These are phyloP conservation scores for Lamprologus sp. DNA, from an alignment of 2,113 vertebrate genomes.

Conservation along the genomic window DNA sequence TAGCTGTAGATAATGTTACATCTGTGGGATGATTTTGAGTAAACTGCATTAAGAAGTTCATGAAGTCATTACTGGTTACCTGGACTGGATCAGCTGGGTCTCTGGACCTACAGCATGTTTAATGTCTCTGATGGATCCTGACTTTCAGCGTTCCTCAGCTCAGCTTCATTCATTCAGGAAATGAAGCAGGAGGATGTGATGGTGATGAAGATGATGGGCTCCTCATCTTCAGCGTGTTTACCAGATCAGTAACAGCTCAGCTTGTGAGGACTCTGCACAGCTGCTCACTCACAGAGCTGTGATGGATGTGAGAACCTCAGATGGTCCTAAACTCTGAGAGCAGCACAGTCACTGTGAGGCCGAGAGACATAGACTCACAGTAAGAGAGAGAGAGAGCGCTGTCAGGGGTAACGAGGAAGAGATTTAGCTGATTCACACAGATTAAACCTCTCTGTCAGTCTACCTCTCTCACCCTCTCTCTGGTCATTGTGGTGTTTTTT, in stretches of 20 bases:
- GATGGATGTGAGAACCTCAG: background rate
- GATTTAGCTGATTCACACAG: fast-evolving
- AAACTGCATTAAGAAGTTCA: background rate
- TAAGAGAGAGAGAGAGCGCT: background rate
- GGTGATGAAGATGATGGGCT: background rate
- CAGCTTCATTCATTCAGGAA: background rate
- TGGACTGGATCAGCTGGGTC: background rate
- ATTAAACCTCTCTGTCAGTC: background rate
- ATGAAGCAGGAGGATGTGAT: background rate
- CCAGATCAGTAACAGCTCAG: background rate
- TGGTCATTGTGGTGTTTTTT: background rate
- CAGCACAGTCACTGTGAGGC: fast-evolving
- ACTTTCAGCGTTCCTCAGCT: background rate
- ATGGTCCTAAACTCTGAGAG: background rate
- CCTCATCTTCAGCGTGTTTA: background rate
- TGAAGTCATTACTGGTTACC: background rate
- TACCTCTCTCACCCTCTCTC: background rate
- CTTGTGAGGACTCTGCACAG: background rate
- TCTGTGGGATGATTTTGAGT: background rate
- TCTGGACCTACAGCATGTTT: fast-evolving
- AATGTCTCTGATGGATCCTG: background rate
- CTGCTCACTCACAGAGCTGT: background rate
- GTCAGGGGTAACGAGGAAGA: background rate
- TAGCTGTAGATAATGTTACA: fast-evolving
- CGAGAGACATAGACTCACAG: background rate